These are phyloP conservation scores for Nerophis ophidion DNA, from an alignment of 2,113 vertebrate genomes.

Conservation along the genomic window DNA sequence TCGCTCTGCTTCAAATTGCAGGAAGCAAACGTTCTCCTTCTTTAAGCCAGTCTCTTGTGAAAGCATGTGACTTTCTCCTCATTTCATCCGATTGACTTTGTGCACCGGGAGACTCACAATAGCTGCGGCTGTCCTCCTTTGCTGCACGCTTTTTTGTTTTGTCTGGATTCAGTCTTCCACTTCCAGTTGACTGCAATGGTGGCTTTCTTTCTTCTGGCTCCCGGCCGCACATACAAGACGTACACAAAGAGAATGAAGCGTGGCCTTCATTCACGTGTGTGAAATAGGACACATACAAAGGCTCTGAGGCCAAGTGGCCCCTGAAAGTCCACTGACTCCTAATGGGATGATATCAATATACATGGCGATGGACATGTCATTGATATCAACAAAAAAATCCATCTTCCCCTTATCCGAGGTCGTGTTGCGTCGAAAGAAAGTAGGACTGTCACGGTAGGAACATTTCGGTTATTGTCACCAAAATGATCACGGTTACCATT, in stretches of 20 bases:
- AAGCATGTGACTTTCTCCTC: neutral
- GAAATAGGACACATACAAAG: constrained; percentile 23
- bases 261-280: constrained; percentile 16
- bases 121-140: constrained; percentile 6
- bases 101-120: constrained; percentile 20
- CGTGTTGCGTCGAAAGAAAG: too few species aligned
- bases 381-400: too few species aligned
- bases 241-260: constrained; percentile 10
- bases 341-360: constrained; percentile 4
- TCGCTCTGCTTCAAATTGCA: constrained; percentile 21
- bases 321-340: constrained; percentile 53
- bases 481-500: too few species aligned
- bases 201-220: neutral
- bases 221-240: neutral
- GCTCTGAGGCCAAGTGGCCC: constrained; percentile 50
- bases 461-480: too few species aligned
- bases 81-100: constrained; percentile 25
- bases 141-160: constrained; percentile 50
- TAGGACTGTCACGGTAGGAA: too few species aligned
- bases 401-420: too few species aligned
- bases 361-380: too few species aligned
- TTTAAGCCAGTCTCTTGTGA: constrained; percentile 8
- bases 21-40: constrained; percentile 6
- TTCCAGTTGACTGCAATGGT: constrained; percentile 33
- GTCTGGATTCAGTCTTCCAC: constrained; percentile 42